Evolutionary conservation across 1,140 invertebrate genomes (phyloP), one percentile per base, ranked within the genome.

Genomic region (Leptonema lineaticorne): DNA sequence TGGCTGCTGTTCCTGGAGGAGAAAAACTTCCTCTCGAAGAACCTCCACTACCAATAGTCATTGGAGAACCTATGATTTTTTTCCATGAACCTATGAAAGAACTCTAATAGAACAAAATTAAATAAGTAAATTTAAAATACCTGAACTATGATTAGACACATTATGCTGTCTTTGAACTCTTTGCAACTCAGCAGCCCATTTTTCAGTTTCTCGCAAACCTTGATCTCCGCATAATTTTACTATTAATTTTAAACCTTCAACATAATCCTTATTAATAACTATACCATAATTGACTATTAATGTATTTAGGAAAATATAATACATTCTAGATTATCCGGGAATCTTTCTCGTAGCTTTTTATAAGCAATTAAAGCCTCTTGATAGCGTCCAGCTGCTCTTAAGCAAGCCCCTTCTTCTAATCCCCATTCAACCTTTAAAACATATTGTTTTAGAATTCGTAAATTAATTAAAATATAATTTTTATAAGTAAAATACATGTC

Each of bases 291-390:
- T 30, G 9, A 5, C 4, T 5, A 28, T 28, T 9, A 26, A 59
- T 30, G 33, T 18, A 16, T 33, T 18, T 11, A 27, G 16, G 16
- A 29, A 22, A 56, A 41, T 11, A 37, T 75, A 78, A 75, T 62
- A 82, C 81, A 83, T 71, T 81, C 79, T 18, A 81, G 74, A 64
- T 82, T 80, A 68, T 83, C 80, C 0, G 80, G 80, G 59, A 82
- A 82, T 9, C 76, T 69, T 4, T 77, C 74, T 64, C 81, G 81
- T 53, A 82, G 76, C 60, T 79, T 81, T 67, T 81, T 81, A 65
- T 80, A 83, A 0, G 80, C 63, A 0, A 74, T 33, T 0, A 83
- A 74, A 2, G 81, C 81, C 62, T 83, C 80, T 58, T 81, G 80
- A 68, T 83, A 81, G 4, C 75, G 78, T 8, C 81, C 81, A 28